Conservation (phyloP, 2,888 invertebrate species). For the Drosophila pseudotalamancana region DNA sequence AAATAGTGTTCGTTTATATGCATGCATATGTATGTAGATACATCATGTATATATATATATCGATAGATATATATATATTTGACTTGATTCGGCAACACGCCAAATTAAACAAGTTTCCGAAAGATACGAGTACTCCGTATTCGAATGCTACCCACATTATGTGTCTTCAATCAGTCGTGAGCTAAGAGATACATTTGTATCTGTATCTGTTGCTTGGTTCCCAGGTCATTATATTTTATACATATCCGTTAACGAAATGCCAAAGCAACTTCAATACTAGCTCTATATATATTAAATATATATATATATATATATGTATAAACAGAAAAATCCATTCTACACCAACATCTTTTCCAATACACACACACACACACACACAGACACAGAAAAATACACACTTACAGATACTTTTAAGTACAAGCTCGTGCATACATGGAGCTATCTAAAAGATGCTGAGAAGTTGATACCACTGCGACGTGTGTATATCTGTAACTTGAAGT, state of each 20-base stretch:
- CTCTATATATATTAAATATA: slow-evolving; percentile 22
- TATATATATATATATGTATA: slow-evolving; percentile 20
- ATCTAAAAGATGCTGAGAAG: slow-evolving; percentile 72
- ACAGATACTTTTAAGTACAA: slow-evolving; percentile 26
- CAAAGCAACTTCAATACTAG: slow-evolving; percentile 49
- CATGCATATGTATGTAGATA: neutral
- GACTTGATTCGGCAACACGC: slow-evolving; percentile 26
- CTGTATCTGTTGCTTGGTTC: slow-evolving; percentile 37
- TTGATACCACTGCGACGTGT: slow-evolving; percentile 64
- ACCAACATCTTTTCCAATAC: slow-evolving; percentile 51
- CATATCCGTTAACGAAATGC: slow-evolving; percentile 57
- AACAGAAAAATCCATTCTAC: slow-evolving; percentile 51
- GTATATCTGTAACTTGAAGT: slow-evolving; percentile 70
- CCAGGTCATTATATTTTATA: slow-evolving; percentile 51
- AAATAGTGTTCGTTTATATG: slow-evolving; percentile 9
- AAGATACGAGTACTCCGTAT: slow-evolving; percentile 20
- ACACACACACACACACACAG: slow-evolving; percentile 10
- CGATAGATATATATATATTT: neutral
- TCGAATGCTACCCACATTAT: slow-evolving; percentile 27
- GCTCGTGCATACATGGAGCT: slow-evolving; percentile 44
- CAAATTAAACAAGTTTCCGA: slow-evolving; percentile 63
- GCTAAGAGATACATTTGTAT: slow-evolving; percentile 35
- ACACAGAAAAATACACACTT: neutral
- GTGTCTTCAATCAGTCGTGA: slow-evolving; percentile 28
- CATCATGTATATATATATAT: slow-evolving; percentile 6